Percentiles rank a stretch among this genome's conserved stretches.
phyloP scores from a whole-genome alignment of 2,888 invertebrate species.

The Pammene aurita region DNA sequence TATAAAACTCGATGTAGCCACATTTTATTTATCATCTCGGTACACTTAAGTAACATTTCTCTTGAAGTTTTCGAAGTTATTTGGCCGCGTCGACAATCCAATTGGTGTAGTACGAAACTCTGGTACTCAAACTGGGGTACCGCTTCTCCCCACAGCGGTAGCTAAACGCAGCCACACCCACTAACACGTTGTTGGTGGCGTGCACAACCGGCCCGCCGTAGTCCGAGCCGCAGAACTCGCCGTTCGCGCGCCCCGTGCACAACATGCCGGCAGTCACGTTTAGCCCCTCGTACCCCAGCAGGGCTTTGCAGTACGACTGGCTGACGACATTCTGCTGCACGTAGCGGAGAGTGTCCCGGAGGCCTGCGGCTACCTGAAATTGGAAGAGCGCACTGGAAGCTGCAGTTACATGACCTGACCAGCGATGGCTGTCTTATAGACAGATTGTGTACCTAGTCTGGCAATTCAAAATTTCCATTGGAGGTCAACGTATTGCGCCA shows the following conservation, averaged over 20 bases:
- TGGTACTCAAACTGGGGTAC: slow-evolving; percentile 34
- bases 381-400: neutral
- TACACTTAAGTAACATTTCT: no score
- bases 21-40: no score
- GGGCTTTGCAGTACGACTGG: slow-evolving; percentile 32
- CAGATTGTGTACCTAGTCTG: no score
- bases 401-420: no score
- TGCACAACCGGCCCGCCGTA: slow-evolving; percentile 33
- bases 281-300: slow-evolving; percentile 32
- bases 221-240: slow-evolving; percentile 36
- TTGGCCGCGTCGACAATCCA: slow-evolving; percentile 33
- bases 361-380: slow-evolving; percentile 24
- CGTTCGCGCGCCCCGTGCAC: slow-evolving; percentile 26
- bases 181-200: slow-evolving; percentile 17
- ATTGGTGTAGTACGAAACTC: slow-evolving; percentile 15
- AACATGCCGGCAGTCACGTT: slow-evolving; percentile 19
- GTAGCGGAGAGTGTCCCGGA: slow-evolving; percentile 27
- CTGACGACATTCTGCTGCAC: slow-evolving; percentile 23
- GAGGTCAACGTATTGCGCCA: no score
- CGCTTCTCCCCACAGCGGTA: slow-evolving; percentile 30
- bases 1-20: no score
- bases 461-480: no score
- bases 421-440: no score
- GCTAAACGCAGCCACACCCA: slow-evolving; percentile 30
- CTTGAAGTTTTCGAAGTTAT: neutral